Conservation (phyloP, 2,888 invertebrate species). For the Ochropleura leucogaster region DNA sequence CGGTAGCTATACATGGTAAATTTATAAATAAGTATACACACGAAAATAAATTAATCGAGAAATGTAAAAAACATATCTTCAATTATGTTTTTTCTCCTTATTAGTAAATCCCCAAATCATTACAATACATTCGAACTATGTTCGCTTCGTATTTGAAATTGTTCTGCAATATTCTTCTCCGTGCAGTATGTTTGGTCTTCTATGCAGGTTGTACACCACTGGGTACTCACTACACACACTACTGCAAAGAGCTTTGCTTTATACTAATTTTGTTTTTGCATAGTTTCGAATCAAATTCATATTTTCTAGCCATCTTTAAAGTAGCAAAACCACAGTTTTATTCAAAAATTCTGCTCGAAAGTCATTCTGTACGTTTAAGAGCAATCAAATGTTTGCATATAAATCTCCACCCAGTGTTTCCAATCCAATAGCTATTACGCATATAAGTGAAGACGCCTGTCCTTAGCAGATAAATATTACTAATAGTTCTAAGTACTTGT, state of each 20-base stretch:
- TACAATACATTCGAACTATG: not conserved
- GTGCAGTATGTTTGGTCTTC: not conserved
- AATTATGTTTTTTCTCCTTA: too few relatives aligned
- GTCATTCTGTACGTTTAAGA: not conserved
- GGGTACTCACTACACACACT: too few relatives aligned
- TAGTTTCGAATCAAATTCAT: not conserved
- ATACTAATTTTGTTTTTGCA: not conserved
- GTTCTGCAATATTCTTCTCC: not conserved
- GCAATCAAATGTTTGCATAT: not conserved
- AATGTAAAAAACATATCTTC: not conserved
- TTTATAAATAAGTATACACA: slow-evolving; percentile 14
- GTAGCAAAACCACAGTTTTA: slow-evolving; percentile 3
- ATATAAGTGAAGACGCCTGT: not conserved
- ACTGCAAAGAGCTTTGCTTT: not conserved
- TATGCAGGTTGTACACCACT: not conserved
- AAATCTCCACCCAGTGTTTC: slow-evolving; percentile 1
- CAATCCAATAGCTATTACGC: slow-evolving; percentile 22
- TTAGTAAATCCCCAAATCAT: not conserved
- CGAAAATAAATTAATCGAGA: not conserved
- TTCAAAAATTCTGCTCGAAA: not conserved
- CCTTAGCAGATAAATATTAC: slow-evolving; percentile 37
- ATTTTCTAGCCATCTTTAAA: not conserved
- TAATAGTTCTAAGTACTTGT: slow-evolving; percentile 69
- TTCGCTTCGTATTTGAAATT: not conserved
- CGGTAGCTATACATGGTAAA: slow-evolving; percentile 52